Conservation (phyloP, 2,888 invertebrate genomes). For the Elegia similella region DNA sequence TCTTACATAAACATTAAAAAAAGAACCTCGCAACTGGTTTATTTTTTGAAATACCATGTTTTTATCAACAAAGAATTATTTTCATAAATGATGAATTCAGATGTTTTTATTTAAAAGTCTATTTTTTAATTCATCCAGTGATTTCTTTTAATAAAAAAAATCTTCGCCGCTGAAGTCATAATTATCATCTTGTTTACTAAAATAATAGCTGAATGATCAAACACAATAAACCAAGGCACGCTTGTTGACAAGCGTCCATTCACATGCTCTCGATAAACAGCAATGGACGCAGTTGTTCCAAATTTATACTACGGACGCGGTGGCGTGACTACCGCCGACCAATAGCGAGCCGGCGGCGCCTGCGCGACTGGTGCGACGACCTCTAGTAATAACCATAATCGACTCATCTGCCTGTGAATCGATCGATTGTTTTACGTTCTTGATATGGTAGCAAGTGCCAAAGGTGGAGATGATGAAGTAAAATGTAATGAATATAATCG, state of each 20-base stretch:
- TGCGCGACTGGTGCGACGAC: slow-evolving; percentile 58
- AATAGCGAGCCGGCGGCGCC: slow-evolving; percentile 51
- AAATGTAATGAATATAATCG: no score
- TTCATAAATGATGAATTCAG: no score
- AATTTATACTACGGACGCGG: slow-evolving; percentile 62
- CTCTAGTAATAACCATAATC: slow-evolving; percentile 35
- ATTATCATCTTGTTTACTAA: neutral
- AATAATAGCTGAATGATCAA: neutral
- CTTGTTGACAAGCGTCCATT: slow-evolving; percentile 37
- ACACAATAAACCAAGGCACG: slow-evolving; percentile 11
- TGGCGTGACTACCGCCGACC: slow-evolving; percentile 68
- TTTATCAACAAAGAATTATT: no score
- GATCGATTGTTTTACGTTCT: slow-evolving; percentile 5
- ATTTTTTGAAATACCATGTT: no score
- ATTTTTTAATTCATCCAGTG: no score
- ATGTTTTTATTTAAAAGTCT: no score
- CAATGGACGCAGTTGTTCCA: slow-evolving; percentile 56
- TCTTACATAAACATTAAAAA: no score
- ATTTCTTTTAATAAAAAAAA: no score
- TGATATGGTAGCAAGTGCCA: neutral
- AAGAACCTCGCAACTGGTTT: no score
- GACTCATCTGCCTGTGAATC: slow-evolving; percentile 9
- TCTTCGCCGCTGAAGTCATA: neutral
- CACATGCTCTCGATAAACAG: slow-evolving; percentile 33
- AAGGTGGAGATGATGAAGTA: neutral